These are phyloP conservation scores for Hemitrygon akajei DNA, from an alignment of 2,797 vertebrate species.

Conservation along the genomic window DNA sequence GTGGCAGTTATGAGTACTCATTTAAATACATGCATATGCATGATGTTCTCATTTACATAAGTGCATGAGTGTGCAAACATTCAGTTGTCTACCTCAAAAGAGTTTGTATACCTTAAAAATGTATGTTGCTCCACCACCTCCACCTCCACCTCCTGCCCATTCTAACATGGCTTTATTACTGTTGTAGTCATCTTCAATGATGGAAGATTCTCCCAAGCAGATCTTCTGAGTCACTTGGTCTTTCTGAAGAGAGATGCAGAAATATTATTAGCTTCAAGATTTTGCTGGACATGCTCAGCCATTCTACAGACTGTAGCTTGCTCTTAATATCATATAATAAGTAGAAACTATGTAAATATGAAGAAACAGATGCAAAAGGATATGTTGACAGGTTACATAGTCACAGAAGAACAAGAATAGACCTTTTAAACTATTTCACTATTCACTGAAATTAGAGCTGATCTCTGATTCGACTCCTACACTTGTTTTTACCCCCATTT, in stretches of 20 bases:
- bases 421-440: no score
- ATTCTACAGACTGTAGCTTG: neutral
- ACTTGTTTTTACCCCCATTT: no score
- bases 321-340: neutral
- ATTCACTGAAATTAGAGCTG: no score
- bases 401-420: no score
- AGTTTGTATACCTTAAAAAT: slow-evolving; percentile 67
- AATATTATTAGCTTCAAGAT: neutral
- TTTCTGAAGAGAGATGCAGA: slow-evolving; percentile 51
- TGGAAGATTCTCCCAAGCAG: slow-evolving; percentile 74
- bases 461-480: no score
- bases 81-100: neutral
- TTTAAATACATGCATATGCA: no score
- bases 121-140: slow-evolving; percentile 79
- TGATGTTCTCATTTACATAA: no score
- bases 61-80: neutral
- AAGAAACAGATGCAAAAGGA: neutral
- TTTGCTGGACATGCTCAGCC: neutral
- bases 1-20: no score
- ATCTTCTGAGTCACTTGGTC: slow-evolving; percentile 71
- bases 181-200: slow-evolving; percentile 67
- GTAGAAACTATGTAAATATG: neutral
- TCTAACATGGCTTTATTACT: slow-evolving; percentile 50
- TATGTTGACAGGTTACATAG: neutral
- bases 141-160: slow-evolving; percentile 81